These are phyloP conservation scores for Falco biarmicus DNA, from an alignment of 2,797 vertebrate species.

Conservation along the genomic window DNA sequence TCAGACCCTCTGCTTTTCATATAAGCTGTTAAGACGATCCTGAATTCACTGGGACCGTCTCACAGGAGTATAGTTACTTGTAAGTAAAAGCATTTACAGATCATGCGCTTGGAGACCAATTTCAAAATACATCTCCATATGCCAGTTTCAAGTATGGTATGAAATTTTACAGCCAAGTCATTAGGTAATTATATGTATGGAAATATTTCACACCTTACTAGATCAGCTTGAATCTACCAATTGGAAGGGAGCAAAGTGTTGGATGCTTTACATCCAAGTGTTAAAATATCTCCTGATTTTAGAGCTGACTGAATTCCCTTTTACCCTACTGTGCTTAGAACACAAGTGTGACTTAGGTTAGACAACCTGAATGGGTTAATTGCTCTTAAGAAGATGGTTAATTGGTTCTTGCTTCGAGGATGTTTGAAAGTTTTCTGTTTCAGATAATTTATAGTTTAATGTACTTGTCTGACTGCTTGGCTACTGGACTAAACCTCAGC, in stretches of 20 bases:
- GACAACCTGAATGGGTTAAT: not conserved
- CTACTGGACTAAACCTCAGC: not conserved
- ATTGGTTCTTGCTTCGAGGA: not conserved
- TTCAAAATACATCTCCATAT: conserved; percentile 7
- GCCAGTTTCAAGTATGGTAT: not conserved
- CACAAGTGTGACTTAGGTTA: not conserved
- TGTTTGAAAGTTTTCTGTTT: not conserved
- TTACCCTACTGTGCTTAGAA: not conserved
- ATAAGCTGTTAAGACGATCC: not conserved
- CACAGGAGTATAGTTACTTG: not conserved
- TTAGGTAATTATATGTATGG: conserved; percentile 27
- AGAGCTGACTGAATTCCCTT: not conserved
- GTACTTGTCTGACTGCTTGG: not conserved
- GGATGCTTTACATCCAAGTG: not conserved
- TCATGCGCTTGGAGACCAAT: not conserved
- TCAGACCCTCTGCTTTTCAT: not conserved
- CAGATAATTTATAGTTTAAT: not conserved
- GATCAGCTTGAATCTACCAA: not conserved
- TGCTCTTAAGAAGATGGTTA: not conserved
- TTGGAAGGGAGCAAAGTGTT: not conserved
- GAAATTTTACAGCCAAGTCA: conserved; percentile 43
- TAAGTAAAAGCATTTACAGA: not conserved
- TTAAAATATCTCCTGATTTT: conserved; percentile 19
- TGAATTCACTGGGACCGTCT: not conserved
- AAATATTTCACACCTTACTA: conserved; percentile 7